A percentile compares a stretch with the other conserved stretches of the same genome.
Conservation (phyloP, 1,140 invertebrate genomes). For the Ips nitidus region DNA sequence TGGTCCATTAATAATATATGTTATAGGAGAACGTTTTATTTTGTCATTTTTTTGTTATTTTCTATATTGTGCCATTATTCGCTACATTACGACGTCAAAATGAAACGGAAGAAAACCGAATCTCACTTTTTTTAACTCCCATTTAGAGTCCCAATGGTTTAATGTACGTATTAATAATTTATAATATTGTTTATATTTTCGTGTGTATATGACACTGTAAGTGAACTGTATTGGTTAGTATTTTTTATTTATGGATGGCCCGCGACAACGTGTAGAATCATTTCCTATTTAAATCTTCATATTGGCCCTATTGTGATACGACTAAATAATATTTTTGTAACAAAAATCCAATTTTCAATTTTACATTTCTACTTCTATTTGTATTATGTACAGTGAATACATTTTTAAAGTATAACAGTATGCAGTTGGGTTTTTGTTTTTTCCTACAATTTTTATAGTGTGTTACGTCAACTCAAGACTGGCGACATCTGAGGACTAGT, state of each 20-base stretch:
- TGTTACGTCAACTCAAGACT: no score
- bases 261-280: background rate
- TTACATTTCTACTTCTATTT: slow-evolving; percentile 34
- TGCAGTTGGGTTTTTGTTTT: background rate
- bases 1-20: slow-evolving; percentile 14
- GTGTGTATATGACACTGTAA: slow-evolving; percentile 1
- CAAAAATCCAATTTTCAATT: slow-evolving; percentile 25
- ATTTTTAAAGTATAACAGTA: slow-evolving; percentile 19
- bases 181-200: slow-evolving; percentile 1
- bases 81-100: slow-evolving; percentile 25
- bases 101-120: slow-evolving; percentile 26
- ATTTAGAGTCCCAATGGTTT: background rate
- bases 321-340: slow-evolving; percentile 35
- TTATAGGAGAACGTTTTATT: slow-evolving; percentile 36
- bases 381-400: slow-evolving; percentile 36
- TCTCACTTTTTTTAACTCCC: slow-evolving; percentile 25
- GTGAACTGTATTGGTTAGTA: background rate
- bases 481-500: no score
- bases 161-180: background rate
- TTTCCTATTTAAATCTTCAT: slow-evolving; percentile 10
- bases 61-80: slow-evolving; percentile 41
- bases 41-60: slow-evolving; percentile 35
- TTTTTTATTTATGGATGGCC: no score
- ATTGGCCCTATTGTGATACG: slow-evolving; percentile 37
- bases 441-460: background rate